Evolutionary conservation across 2,888 invertebrate species (phyloP).

Genomic region (Crossocerus cetratus): DNA sequence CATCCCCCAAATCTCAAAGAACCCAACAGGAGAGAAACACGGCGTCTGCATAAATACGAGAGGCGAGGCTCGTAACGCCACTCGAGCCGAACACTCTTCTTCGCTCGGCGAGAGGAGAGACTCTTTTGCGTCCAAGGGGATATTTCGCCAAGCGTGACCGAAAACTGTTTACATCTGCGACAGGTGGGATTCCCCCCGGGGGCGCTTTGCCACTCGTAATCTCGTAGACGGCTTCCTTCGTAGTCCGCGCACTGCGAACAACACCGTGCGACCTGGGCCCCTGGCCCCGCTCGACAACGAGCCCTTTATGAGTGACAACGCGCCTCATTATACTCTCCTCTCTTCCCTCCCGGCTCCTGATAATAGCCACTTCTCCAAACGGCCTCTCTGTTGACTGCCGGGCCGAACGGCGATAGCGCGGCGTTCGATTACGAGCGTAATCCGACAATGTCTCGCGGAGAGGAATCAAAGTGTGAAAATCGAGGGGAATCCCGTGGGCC

Average conservation of each 20-base stretch:
- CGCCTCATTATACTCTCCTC: conserved; percentile 23
- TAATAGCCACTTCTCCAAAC: too few relatives aligned
- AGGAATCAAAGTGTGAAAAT: too few relatives aligned
- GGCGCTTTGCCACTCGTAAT: conserved; percentile 19
- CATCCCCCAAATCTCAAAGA: too few relatives aligned
- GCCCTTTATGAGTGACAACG: conserved; percentile 37
- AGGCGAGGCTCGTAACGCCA: too few relatives aligned
- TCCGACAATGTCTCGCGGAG: too few relatives aligned
- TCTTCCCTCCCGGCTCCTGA: not conserved
- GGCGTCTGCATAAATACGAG: too few relatives aligned
- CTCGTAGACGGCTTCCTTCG: conserved; percentile 18
- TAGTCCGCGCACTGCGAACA: not conserved
- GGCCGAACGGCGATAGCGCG: too few relatives aligned
- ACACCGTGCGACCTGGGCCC: conserved; percentile 29
- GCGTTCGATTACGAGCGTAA: too few relatives aligned
- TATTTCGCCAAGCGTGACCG: conserved; percentile 2
- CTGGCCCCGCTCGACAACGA: conserved; percentile 15
- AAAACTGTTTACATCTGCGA: conserved; percentile 47
- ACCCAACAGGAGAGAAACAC: too few relatives aligned
- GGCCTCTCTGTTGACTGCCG: too few relatives aligned
- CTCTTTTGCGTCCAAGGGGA: not conserved
- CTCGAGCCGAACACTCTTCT: too few relatives aligned
- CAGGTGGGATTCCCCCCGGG: conserved; percentile 38
- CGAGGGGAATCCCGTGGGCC: not conserved
- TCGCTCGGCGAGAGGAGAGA: not conserved